Conservation (phyloP, 2,113 vertebrate genomes). For the Cyanocitta stelleri region DNA sequence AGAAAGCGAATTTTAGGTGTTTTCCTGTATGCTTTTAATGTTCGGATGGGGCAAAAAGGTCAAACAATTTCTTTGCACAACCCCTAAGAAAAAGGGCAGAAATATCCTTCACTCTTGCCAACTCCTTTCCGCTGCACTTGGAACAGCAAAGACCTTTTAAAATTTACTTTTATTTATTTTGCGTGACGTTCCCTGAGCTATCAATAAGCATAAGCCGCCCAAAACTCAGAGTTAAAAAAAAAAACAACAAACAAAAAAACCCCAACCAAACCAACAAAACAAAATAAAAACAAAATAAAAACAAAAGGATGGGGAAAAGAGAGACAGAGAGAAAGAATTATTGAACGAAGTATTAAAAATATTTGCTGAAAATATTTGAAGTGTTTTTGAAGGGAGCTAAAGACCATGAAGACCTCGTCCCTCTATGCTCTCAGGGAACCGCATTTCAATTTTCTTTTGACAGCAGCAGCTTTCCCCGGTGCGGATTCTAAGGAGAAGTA, state of each 20-base stretch:
- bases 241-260: neutral
- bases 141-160: neutral
- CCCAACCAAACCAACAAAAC: neutral
- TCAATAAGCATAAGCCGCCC: neutral
- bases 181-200: rapidly evolving
- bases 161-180: neutral
- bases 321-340: neutral
- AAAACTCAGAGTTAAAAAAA: neutral
- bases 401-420: neutral
- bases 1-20: neutral
- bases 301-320: rapidly evolving
- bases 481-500: neutral
- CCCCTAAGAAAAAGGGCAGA: neutral
- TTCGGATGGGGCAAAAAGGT: neutral
- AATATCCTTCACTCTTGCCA: neutral
- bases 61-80: neutral
- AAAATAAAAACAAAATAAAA: neutral
- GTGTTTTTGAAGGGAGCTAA: neutral
- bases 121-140: neutral
- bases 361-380: neutral
- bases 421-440: neutral
- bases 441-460: neutral
- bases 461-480: neutral
- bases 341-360: neutral
- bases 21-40: neutral